These are phyloP conservation scores for Hozukius guyotensis DNA, from an alignment of 2,797 vertebrate species.

Conservation along the genomic window DNA sequence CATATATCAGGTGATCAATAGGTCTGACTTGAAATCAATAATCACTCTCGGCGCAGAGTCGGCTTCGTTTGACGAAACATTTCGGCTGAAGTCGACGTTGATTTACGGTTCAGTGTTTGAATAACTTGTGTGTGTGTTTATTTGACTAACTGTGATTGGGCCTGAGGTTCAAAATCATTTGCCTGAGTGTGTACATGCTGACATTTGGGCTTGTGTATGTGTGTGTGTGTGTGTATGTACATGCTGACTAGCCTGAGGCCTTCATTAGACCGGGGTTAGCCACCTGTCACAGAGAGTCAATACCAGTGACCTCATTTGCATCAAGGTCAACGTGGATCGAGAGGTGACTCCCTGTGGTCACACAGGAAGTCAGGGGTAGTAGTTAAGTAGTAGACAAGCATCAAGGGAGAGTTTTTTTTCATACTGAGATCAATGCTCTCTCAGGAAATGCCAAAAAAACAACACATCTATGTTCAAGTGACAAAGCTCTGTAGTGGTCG, in stretches of 20 bases:
- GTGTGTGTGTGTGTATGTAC: not conserved
- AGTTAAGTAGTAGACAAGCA: too few species aligned
- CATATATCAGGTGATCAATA: conserved; percentile 34
- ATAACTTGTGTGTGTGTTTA: conserved; percentile 16
- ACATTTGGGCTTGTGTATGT: conserved; percentile 9
- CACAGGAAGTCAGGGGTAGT: not conserved
- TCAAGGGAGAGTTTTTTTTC: not conserved
- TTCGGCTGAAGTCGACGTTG: not conserved
- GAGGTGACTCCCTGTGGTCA: conserved; percentile 7
- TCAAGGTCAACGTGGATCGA: conserved; percentile 55
- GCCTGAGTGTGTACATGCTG: not conserved
- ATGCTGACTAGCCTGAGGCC: conserved; percentile 24
- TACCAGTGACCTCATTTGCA: conserved; percentile 55
- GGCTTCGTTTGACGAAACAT: not conserved
- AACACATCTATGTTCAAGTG: not conserved
- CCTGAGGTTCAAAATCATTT: not conserved
- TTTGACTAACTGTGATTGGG: not conserved
- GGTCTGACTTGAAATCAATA: conserved; percentile 41
- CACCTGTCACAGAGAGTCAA: conserved; percentile 61
- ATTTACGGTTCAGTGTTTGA: not conserved
- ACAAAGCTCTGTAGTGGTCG: not conserved
- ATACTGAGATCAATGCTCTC: too few species aligned
- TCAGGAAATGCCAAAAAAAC: not conserved
- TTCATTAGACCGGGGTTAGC: conserved; percentile 41
- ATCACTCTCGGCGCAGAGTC: not conserved